phyloP scores from a whole-genome alignment of 2,113 vertebrate genomes.

The Emydocephalus ijimae region DNA sequence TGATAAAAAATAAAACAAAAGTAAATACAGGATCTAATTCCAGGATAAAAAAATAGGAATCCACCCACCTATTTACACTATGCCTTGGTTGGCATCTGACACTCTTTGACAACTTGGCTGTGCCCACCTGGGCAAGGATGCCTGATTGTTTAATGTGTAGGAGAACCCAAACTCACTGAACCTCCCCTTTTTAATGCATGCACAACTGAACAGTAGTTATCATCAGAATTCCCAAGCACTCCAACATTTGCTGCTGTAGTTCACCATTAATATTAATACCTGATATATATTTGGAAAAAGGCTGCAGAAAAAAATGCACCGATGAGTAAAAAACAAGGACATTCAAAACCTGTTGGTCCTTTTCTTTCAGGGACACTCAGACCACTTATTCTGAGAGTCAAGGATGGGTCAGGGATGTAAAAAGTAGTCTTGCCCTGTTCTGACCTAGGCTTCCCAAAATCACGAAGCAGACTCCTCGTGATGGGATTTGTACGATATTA shows the following conservation, averaged over 20 bases:
- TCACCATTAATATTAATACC: neutral
- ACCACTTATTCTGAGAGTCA: neutral
- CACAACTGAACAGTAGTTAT: neutral
- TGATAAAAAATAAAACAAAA: too few relatives aligned
- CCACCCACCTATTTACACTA: neutral
- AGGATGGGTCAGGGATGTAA: neutral
- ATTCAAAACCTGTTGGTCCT: neutral
- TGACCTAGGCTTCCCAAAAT: too few relatives aligned
- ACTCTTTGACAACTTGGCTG: neutral
- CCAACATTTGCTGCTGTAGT: neutral
- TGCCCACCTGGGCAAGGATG: too few relatives aligned
- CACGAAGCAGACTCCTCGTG: too few relatives aligned
- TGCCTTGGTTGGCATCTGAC: neutral
- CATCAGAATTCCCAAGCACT: neutral
- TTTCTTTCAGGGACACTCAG: neutral
- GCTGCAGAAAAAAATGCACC: neutral
- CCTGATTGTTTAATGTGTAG: neutral
- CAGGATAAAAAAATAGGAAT: too few relatives aligned
- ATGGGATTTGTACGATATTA: too few relatives aligned
- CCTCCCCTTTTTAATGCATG: neutral
- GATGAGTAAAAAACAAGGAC: neutral
- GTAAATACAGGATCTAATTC: too few relatives aligned
- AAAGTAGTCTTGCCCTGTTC: neutral
- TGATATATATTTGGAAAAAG: neutral
- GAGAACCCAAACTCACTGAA: neutral